Conservation (phyloP, 2,888 invertebrate species). For the Ischnura elegans region DNA sequence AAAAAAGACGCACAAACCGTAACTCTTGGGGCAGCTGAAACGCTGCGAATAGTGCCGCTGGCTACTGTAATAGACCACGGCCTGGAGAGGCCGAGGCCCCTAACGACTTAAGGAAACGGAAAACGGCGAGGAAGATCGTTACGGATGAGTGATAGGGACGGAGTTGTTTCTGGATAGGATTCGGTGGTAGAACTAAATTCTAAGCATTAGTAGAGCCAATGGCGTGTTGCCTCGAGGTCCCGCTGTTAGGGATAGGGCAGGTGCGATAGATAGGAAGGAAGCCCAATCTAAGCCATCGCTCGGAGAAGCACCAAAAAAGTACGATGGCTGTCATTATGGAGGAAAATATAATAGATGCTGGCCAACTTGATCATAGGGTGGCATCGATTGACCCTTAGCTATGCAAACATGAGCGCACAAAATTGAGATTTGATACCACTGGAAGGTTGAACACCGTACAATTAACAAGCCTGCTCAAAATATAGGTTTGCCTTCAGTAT, state of each 20-base stretch:
- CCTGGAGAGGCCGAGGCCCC: neutral
- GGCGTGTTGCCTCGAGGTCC: neutral
- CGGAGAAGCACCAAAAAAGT: neutral
- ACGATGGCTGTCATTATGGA: neutral
- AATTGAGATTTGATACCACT: conserved; percentile 28
- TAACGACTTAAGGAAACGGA: neutral
- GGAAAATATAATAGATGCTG: neutral
- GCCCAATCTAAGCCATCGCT: neutral
- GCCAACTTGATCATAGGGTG: neutral
- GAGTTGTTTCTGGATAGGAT: neutral
- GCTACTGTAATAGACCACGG: too few species aligned
- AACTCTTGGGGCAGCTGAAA: too few species aligned
- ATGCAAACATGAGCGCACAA: conserved; percentile 44
- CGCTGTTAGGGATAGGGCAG: conserved; percentile 5
- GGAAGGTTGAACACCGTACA: neutral
- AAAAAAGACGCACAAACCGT: too few species aligned
- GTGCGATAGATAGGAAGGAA: conserved; percentile 23
- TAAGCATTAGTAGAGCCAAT: neutral
- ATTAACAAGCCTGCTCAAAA: neutral
- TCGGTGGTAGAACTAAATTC: neutral
- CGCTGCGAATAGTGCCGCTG: too few species aligned
- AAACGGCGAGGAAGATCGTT: neutral
- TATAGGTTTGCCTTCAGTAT: conserved; percentile 3
- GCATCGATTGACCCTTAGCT: neutral
- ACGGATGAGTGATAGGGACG: neutral